phyloP scores from a whole-genome alignment of 2,797 vertebrate species.

The Alectoris magna region DNA sequence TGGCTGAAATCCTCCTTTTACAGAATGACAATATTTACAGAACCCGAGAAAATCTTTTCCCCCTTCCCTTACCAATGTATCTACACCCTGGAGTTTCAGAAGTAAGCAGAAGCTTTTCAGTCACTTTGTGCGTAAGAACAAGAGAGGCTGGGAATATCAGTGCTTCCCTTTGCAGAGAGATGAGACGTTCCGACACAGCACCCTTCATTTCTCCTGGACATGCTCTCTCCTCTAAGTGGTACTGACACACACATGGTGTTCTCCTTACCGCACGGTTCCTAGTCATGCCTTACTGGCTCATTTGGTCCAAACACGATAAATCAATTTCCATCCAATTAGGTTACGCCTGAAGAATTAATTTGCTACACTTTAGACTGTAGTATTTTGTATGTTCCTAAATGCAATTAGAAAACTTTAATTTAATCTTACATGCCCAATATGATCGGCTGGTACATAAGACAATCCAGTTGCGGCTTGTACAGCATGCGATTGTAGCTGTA shows the following conservation, averaged over 20 bases:
- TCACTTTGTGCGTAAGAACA: background rate
- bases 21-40: constrained; percentile 46
- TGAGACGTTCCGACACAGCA: background rate
- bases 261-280: constrained; percentile 15
- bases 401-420: constrained; percentile 72
- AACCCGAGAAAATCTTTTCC: background rate
- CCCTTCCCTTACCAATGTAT: background rate
- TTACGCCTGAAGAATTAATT: constrained; percentile 69
- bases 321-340: constrained; percentile 76
- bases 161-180: constrained; percentile 1
- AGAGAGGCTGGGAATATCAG: background rate
- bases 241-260: background rate
- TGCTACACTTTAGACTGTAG: constrained; percentile 60
- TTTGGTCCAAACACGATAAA: constrained; percentile 74
- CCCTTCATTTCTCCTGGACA: constrained; percentile 12
- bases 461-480: constrained; percentile 50
- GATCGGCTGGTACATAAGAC: constrained; percentile 55
- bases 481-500: constrained; percentile 53
- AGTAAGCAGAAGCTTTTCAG: constrained; percentile 30
- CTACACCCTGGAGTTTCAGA: constrained; percentile 1
- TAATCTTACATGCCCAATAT: constrained; percentile 70
- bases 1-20: constrained; percentile 9
- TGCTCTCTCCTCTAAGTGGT: background rate
- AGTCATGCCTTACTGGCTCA: constrained; percentile 63
- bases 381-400: constrained; percentile 64